Evolutionary conservation across 2,797 vertebrate genomes (phyloP).

Genomic region (Pelodytes ibericus): DNA sequence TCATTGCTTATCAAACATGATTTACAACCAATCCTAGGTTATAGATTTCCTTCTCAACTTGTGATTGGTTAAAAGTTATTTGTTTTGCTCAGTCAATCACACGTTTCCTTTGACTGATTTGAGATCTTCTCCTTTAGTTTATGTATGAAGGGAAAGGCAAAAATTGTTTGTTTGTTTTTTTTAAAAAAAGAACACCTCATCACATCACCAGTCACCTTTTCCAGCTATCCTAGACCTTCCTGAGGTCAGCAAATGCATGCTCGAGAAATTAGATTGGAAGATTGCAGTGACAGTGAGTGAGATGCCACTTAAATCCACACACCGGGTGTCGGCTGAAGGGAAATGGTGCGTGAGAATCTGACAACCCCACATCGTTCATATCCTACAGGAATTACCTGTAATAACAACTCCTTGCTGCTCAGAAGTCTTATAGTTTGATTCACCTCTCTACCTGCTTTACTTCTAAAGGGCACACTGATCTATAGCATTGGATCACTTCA

Average conservation of each 20-base stretch:
- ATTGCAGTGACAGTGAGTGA: constrained; percentile 47
- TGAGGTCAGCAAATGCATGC: constrained; percentile 29
- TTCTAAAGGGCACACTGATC: constrained; percentile 45
- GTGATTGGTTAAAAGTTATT: neutral
- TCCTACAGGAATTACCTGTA: constrained; percentile 41
- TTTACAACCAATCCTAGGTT: neutral
- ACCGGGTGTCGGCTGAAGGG: constrained; percentile 12
- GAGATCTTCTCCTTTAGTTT: neutral
- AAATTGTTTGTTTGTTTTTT: too few species aligned
- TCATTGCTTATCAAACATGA: too few species aligned
- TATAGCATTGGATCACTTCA: constrained; percentile 11
- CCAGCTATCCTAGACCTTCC: constrained; percentile 14
- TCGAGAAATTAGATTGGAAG: constrained; percentile 30
- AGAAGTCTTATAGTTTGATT: constrained; percentile 2
- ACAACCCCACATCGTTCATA: constrained; percentile 39
- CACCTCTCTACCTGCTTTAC: constrained; percentile 23
- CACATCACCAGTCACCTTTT: neutral
- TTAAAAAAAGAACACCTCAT: neutral
- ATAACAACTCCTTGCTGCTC: constrained; percentile 13
- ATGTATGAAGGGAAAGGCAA: neutral
- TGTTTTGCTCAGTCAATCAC: neutral
- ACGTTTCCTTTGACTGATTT: neutral
- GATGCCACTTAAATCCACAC: constrained; percentile 39
- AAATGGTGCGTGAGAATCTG: constrained; percentile 42
- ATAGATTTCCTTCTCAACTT: neutral